Percentiles rank a stretch among this genome's conserved stretches.
phyloP scores from a whole-genome alignment of 2,797 vertebrate genomes.

The Myoxocephalus aenaeus region DNA sequence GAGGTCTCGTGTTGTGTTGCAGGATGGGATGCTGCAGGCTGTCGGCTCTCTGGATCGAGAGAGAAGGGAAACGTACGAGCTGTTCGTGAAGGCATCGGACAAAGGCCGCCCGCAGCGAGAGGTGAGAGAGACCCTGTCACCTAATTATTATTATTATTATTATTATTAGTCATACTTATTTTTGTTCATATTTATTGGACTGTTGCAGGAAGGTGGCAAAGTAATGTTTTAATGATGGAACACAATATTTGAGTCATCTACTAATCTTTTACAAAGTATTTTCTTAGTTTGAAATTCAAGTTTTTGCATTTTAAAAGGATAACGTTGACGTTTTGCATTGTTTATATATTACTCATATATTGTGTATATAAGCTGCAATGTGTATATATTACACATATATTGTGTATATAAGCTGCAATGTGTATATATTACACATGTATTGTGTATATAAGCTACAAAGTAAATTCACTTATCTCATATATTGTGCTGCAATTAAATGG shows the following conservation, averaged over 20 bases:
- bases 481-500: not conserved
- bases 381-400: too few species aligned
- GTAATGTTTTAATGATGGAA: not conserved
- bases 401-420: not conserved
- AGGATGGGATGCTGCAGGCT: constrained; percentile 82
- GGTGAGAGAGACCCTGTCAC: constrained; percentile 61
- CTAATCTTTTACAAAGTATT: not conserved
- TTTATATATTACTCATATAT: too few species aligned
- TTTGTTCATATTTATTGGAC: too few species aligned
- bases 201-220: not conserved
- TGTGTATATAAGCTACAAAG: too few species aligned
- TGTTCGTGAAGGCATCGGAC: constrained; percentile 82
- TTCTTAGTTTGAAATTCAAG: not conserved
- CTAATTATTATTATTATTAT: too few species aligned
- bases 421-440: too few species aligned
- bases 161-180: too few species aligned
- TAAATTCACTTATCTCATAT: too few species aligned
- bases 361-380: not conserved
- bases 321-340: not conserved
- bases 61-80: constrained; percentile 73
- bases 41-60: constrained; percentile 83
- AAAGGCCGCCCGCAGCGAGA: constrained; percentile 79
- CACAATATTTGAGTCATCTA: not conserved
- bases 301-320: not conserved
- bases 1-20: constrained; percentile 22